phyloP scores from a whole-genome alignment of 2,797 vertebrate species.

The Lates japonicus region DNA sequence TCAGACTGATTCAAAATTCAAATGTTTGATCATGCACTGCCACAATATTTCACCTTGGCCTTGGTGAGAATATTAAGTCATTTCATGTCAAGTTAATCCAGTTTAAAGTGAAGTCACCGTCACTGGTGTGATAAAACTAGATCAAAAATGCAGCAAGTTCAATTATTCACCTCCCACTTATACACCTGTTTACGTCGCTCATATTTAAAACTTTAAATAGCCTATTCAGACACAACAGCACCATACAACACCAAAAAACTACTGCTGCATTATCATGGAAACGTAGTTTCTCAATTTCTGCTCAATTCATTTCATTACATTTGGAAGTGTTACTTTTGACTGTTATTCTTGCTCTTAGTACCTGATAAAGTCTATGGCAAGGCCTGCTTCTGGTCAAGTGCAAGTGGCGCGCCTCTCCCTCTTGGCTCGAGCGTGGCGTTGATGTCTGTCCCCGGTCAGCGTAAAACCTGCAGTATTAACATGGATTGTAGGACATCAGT shows the following conservation, averaged over 20 bases:
- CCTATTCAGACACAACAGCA: neutral
- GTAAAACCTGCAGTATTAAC: slow-evolving; percentile 72
- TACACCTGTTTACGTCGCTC: neutral
- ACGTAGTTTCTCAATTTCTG: no score
- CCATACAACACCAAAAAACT: neutral
- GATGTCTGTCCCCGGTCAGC: slow-evolving; percentile 70
- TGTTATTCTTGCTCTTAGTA: slow-evolving; percentile 27
- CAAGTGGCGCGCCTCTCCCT: slow-evolving; percentile 70
- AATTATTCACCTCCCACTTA: neutral
- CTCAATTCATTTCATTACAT: neutral
- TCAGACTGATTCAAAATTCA: neutral
- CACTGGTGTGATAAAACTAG: no score
- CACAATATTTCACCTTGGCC: neutral
- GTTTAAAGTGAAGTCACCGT: neutral
- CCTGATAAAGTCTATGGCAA: slow-evolving; percentile 77
- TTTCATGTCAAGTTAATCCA: neutral
- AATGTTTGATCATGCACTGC: neutral
- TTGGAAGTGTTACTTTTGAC: neutral
- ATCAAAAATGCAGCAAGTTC: neutral
- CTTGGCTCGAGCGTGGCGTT: slow-evolving; percentile 63
- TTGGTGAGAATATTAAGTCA: neutral
- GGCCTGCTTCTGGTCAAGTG: slow-evolving; percentile 75
- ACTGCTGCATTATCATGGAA: neutral
- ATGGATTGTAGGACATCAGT: slow-evolving; percentile 38
- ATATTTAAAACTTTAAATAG: neutral